Evolutionary conservation across 2,113 vertebrate genomes (phyloP).

Genomic region (Porphyrio hochstetteri): DNA sequence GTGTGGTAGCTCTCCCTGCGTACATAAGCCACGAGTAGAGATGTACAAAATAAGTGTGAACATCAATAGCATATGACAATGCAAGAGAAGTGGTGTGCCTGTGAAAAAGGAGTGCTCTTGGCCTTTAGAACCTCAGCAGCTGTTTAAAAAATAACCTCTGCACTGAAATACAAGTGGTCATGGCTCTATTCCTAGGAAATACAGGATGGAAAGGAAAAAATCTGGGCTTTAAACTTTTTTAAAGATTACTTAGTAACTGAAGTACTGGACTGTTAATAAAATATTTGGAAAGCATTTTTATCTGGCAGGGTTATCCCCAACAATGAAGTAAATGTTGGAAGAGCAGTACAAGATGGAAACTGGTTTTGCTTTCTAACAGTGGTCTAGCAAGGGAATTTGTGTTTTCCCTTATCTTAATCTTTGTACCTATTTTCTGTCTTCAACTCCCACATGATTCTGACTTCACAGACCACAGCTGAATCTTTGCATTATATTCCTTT

Average conservation of each 20-base stretch:
- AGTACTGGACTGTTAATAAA: background rate
- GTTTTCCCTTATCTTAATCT: background rate
- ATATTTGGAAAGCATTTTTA: background rate
- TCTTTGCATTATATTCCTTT: background rate
- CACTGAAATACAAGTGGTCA: background rate
- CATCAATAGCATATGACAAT: background rate
- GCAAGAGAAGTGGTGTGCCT: background rate
- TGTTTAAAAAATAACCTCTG: background rate
- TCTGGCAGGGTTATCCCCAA: background rate
- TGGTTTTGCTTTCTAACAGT: background rate
- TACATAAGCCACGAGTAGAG: background rate
- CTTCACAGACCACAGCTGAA: background rate
- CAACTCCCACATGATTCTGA: background rate
- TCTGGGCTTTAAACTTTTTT: background rate
- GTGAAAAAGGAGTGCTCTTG: background rate
- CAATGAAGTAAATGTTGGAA: background rate
- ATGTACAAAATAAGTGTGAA: background rate
- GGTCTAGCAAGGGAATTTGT: background rate
- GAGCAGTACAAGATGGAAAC: background rate
- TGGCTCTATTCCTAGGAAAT: background rate
- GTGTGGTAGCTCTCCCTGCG: background rate
- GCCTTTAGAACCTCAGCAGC: background rate
- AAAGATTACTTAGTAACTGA: background rate
- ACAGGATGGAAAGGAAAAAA: background rate
- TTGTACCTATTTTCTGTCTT: background rate